Evolutionary conservation across 2,797 vertebrate genomes (phyloP).

Genomic region (Mus minutoides): DNA sequence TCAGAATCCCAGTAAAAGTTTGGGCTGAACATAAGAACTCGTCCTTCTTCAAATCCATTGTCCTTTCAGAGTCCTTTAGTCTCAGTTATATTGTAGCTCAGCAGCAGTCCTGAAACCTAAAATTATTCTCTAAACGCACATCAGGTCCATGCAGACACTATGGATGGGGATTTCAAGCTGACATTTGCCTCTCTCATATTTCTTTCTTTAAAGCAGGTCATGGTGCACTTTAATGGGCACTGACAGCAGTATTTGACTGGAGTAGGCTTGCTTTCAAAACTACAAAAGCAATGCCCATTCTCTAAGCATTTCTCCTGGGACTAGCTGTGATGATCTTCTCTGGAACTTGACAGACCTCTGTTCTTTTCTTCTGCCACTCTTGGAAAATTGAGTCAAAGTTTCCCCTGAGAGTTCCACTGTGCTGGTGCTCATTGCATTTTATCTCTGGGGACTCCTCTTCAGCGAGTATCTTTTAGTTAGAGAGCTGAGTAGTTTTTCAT

Average conservation of each 20-base stretch:
- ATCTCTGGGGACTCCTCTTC: constrained; percentile 56
- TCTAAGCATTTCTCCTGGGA: constrained; percentile 60
- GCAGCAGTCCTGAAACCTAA: constrained; percentile 35
- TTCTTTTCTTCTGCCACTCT: constrained; percentile 62
- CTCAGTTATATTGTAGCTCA: constrained; percentile 44
- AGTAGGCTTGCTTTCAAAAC: constrained; percentile 37
- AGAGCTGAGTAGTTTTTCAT: constrained; percentile 21
- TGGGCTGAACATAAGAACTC: constrained; percentile 8
- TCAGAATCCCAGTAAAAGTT: constrained; percentile 2
- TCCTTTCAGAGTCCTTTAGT: constrained; percentile 31
- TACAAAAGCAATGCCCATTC: constrained; percentile 36
- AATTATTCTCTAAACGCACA: constrained; percentile 46
- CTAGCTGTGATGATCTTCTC: constrained; percentile 37
- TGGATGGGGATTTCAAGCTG: constrained; percentile 38
- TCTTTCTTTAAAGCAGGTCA: constrained; percentile 53
- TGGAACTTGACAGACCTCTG: constrained; percentile 62
- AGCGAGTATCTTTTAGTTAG: constrained; percentile 51
- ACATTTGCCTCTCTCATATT: constrained; percentile 23
- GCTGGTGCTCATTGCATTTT: constrained; percentile 68
- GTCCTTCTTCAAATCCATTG: neutral
- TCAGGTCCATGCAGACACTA: neutral
- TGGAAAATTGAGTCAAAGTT: constrained; percentile 72
- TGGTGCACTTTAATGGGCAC: constrained; percentile 35
- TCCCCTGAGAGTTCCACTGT: constrained; percentile 50
- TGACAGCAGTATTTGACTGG: neutral